Base-by-base conservation (phyloP, 2,888 invertebrate genomes). In the Macrosiphum euphorbiae region DNA sequence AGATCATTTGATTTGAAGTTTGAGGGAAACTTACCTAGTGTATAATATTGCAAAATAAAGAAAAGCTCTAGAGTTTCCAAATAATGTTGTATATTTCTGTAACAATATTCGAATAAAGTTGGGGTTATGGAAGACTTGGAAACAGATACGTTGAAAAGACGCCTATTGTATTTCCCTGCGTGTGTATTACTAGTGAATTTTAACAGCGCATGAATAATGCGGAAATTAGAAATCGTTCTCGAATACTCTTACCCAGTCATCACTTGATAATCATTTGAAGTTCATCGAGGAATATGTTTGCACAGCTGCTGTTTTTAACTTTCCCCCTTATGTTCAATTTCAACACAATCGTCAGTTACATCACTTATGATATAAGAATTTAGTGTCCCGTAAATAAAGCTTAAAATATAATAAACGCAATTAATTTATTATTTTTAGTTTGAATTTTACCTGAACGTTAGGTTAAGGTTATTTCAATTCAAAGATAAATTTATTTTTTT, bases 281-380 rank as follows among this genome's bases (percentile, higher is more conserved):
- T 92, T 88, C 67, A 67, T 28, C 35, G 88, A 52, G 50, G 50
- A 52, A 47, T 52, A 41, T 92, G 88, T 92, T 92, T 88, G 41
- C 41, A 50, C 92, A 67, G 92, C 88, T 88, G 88, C 41, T 92
- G 88, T 67, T 92, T 88, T 92, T 41, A 88, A 67, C 55, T 50
- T 44, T 24, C 5, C 41, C 55, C 50, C 35, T 90, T 61, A 61
- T 24, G 16, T 61, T 61, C 16, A n/a, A 28, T 84, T 90, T 84
- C 1, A 52, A 90, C 35, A 84, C 28, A 90, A 91, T 52, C 16
- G 52, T 84, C 78, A 52, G 78, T 78, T 78, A 41, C 50, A 52
- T 78, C 8, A 91, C 52, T 91, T 91, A 90, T 90, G n/a, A n/a
- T 89, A 44, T 58, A 61, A 89, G 44, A 35, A 52, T 91, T 91